phyloP scores from a whole-genome alignment of 2,113 vertebrate genomes.

The Onychostoma macrolepis region DNA sequence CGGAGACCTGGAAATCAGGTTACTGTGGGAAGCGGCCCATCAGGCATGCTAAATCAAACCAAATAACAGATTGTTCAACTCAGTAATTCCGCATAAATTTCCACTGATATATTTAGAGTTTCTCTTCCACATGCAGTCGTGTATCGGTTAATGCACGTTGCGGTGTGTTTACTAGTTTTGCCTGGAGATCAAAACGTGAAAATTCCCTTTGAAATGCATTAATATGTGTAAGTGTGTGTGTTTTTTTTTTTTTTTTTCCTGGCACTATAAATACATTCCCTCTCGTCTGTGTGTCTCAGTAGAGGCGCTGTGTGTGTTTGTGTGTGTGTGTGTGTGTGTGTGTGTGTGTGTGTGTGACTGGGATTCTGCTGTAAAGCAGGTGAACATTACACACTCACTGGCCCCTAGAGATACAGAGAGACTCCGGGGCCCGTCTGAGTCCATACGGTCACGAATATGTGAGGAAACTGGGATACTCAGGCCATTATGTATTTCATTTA shows the following conservation, averaged over 20 bases:
- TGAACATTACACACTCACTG: slow-evolving; percentile 3
- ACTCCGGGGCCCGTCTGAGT: background rate
- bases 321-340: slow-evolving; percentile 2
- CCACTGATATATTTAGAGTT: slow-evolving; percentile 40
- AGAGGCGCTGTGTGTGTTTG: background rate
- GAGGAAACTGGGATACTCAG: background rate
- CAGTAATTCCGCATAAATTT: slow-evolving; percentile 35
- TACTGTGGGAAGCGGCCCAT: slow-evolving; percentile 28
- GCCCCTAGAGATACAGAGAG: background rate
- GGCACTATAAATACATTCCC: background rate
- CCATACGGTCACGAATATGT: background rate
- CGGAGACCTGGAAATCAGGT: slow-evolving; percentile 46
- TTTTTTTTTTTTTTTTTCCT: slow-evolving; percentile 32
- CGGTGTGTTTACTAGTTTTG: slow-evolving; percentile 39
- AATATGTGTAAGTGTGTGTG: slow-evolving; percentile 10
- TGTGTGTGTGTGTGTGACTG: slow-evolving; percentile 16
- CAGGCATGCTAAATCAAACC: slow-evolving; percentile 32
- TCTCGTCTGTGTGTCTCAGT: background rate
- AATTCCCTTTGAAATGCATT: slow-evolving; percentile 53
- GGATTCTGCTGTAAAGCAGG: background rate
- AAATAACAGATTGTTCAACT: background rate
- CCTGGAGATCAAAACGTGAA: slow-evolving; percentile 40
- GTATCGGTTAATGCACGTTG: background rate
- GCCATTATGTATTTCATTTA: background rate
- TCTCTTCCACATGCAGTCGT: background rate